These are phyloP conservation scores for Ochotona princeps DNA, from an alignment of 2,113 vertebrate genomes.

Conservation along the genomic window DNA sequence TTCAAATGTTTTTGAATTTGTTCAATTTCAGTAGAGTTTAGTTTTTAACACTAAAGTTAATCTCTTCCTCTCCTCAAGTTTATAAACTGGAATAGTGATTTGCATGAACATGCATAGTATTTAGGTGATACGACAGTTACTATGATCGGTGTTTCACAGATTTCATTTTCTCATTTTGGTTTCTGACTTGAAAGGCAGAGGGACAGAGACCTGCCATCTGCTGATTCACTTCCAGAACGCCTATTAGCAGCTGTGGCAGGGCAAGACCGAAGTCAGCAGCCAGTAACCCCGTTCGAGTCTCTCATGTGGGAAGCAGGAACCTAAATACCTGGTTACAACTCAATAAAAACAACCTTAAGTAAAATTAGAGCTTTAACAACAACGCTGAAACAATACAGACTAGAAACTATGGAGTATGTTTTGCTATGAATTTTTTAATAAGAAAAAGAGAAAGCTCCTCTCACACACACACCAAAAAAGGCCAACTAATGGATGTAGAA, in stretches of 20 bases:
- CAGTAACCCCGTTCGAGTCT: too few relatives aligned
- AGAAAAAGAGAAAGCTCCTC: neutral
- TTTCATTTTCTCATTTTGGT: too few relatives aligned
- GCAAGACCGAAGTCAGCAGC: too few relatives aligned
- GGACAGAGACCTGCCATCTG: too few relatives aligned
- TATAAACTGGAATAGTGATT: neutral
- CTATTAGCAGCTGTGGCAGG: too few relatives aligned
- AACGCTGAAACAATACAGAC: slow-evolving; percentile 18
- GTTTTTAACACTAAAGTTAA: neutral
- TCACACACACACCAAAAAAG: neutral
- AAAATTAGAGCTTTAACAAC: neutral
- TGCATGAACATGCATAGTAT: neutral
- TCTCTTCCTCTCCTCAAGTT: neutral
- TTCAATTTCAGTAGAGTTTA: neutral
- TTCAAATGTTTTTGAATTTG: neutral
- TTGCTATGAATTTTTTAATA: neutral
- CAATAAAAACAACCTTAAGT: slow-evolving; percentile 1
- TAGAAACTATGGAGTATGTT: neutral
- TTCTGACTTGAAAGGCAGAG: too few relatives aligned
- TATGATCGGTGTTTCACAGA: neutral
- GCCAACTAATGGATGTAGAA: neutral
- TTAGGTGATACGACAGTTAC: neutral
- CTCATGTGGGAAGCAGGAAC: too few relatives aligned
- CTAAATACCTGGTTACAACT: neutral
- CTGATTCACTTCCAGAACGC: too few relatives aligned